A percentile compares a stretch with the other conserved stretches of the same genome.
phyloP scores from a whole-genome alignment of 2,113 vertebrate species.

The Proteles cristata region DNA sequence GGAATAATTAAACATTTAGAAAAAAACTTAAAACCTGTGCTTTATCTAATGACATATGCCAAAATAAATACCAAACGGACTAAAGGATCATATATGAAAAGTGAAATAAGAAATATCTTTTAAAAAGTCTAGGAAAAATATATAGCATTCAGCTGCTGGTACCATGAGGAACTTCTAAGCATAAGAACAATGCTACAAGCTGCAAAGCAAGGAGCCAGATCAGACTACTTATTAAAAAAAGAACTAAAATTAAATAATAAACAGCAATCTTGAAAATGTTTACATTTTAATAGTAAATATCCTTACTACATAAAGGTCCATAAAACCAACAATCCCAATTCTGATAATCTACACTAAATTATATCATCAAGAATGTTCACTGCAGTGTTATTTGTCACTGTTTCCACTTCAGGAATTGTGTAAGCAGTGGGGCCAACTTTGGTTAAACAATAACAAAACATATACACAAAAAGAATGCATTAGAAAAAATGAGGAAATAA shows the following conservation, averaged over 20 bases:
- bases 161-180: not conserved
- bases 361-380: not conserved
- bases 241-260: conserved; percentile 23
- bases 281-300: conserved; percentile 16
- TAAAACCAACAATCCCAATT: not conserved
- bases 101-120: not conserved
- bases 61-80: not conserved
- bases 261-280: conserved; percentile 3
- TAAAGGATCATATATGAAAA: not conserved
- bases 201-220: not conserved
- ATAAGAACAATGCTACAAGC: not conserved
- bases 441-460: conserved; percentile 12
- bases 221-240: not conserved
- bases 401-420: not conserved
- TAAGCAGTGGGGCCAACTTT: not conserved
- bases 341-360: conserved; percentile 24
- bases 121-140: conserved; percentile 10
- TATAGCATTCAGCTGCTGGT: not conserved
- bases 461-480: not conserved
- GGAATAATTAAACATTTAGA: not conserved
- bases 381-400: not conserved
- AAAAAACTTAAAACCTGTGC: not conserved
- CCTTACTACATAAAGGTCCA: not conserved
- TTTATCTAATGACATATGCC: not conserved
- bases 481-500: conserved; percentile 30